A percentile compares a stretch with the other conserved stretches of the same genome.
Conservation (phyloP, 2,113 vertebrate genomes). For the Ranitomeya variabilis region DNA sequence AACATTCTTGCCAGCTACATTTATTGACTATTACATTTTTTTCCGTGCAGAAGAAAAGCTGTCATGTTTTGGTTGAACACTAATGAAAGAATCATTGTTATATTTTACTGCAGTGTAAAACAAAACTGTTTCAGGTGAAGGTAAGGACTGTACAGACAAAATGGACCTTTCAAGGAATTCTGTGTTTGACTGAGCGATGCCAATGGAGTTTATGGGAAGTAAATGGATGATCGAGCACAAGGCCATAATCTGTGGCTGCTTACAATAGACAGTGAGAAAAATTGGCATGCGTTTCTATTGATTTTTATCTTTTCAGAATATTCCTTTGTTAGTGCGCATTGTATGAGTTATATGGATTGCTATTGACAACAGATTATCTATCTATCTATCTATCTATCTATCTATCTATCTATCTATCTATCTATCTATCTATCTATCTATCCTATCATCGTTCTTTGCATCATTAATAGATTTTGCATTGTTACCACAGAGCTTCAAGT, state of each 20-base stretch:
- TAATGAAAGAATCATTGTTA: not conserved
- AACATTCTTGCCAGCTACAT: not conserved
- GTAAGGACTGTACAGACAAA: not conserved
- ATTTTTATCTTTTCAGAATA: conserved; percentile 11
- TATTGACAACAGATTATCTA: too few species aligned
- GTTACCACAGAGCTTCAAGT: too few species aligned
- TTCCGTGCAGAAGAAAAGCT: not conserved
- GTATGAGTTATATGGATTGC: not conserved
- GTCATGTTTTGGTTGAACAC: not conserved
- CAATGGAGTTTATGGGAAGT: not conserved
- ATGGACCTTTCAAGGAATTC: not conserved
- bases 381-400: too few species aligned
- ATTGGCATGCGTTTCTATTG: not conserved
- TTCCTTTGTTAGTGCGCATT: not conserved
- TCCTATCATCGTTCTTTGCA: too few species aligned
- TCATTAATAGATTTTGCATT: too few species aligned
- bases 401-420: too few species aligned
- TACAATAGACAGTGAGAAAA: not conserved
- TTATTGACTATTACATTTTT: not conserved
- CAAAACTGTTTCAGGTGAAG: not conserved
- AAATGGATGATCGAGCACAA: not conserved
- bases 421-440: too few species aligned
- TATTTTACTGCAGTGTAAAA: not conserved
- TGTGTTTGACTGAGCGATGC: not conserved
- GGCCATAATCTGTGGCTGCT: not conserved